Percentiles rank a stretch among this genome's conserved stretches.
Conservation (phyloP, 2,797 vertebrate genomes). For the Cynopterus sphinx region DNA sequence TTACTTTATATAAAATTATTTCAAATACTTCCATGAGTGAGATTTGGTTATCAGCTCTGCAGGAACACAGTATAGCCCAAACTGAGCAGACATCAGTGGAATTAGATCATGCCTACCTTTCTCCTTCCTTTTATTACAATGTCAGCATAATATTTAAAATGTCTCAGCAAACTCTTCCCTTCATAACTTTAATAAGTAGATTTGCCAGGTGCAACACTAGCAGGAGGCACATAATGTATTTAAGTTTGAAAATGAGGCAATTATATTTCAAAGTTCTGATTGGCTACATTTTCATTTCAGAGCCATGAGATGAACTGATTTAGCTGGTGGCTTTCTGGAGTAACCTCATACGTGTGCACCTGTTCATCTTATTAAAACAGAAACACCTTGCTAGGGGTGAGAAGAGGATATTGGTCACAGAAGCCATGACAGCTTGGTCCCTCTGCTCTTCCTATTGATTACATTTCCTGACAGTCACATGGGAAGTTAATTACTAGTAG, state of each 20-base stretch:
- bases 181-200: slow-evolving; percentile 77
- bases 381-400: slow-evolving; percentile 72
- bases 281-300: slow-evolving; percentile 64
- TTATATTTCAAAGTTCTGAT: slow-evolving; percentile 68
- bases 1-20: slow-evolving; percentile 69
- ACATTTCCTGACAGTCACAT: slow-evolving; percentile 81
- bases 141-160: slow-evolving; percentile 76
- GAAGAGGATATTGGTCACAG: slow-evolving; percentile 54
- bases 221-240: slow-evolving; percentile 81
- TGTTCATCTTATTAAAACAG: slow-evolving; percentile 78
- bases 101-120: slow-evolving; percentile 79
- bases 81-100: slow-evolving; percentile 67
- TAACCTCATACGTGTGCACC: slow-evolving; percentile 70
- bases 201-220: slow-evolving; percentile 83
- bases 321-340: slow-evolving; percentile 69
- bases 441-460: slow-evolving; percentile 79
- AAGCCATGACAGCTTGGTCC: slow-evolving; percentile 68
- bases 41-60: slow-evolving; percentile 69
- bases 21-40: slow-evolving; percentile 73
- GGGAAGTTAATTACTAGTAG: slow-evolving; percentile 81
- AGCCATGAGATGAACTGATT: slow-evolving; percentile 64
- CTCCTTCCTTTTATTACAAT: slow-evolving; percentile 78
- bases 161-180: slow-evolving; percentile 60
- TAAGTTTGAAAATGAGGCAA: slow-evolving; percentile 77
- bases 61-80: slow-evolving; percentile 69